Evolutionary conservation across 2,888 invertebrate species (phyloP).

Genomic region (Zhuqinia jingwanae): DNA sequence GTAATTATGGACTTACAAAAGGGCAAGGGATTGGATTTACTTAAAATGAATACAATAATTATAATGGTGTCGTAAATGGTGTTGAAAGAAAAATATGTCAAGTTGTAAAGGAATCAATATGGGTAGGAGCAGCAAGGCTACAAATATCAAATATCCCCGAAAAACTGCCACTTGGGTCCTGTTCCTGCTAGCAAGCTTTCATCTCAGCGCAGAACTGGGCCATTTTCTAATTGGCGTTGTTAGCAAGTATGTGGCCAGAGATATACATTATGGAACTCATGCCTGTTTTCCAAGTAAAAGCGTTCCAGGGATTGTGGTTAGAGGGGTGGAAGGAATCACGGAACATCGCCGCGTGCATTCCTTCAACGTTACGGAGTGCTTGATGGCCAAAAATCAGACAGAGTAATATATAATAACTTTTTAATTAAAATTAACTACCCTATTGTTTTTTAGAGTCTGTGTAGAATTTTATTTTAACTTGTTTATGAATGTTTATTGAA

Average conservation of each 20-base stretch:
- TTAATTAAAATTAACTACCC: too few species aligned
- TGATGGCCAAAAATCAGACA: slow-evolving; percentile 19
- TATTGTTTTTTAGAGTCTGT: too few species aligned
- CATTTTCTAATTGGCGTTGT: slow-evolving; percentile 93
- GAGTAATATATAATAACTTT: slow-evolving; percentile 11
- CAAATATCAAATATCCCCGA: not conserved
- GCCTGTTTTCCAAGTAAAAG: slow-evolving; percentile 84
- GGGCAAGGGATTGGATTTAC: too few species aligned
- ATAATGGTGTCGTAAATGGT: too few species aligned
- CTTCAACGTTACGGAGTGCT: slow-evolving; percentile 33
- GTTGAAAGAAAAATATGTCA: too few species aligned
- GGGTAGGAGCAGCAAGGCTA: too few species aligned
- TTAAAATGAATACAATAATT: too few species aligned
- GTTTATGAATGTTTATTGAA: not conserved
- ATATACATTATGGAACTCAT: slow-evolving; percentile 92
- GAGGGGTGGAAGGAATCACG: slow-evolving; percentile 12
- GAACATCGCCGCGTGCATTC: not conserved
- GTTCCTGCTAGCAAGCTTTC: slow-evolving; percentile 90
- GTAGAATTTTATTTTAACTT: not conserved
- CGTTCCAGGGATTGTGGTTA: slow-evolving; percentile 20
- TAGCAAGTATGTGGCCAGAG: slow-evolving; percentile 91
- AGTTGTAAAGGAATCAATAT: too few species aligned
- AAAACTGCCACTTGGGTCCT: slow-evolving; percentile 80
- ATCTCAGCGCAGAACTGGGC: slow-evolving; percentile 93
- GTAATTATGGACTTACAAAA: too few species aligned